These are phyloP conservation scores for Amia ocellicauda DNA, from an alignment of 2,113 vertebrate genomes.

Conservation along the genomic window DNA sequence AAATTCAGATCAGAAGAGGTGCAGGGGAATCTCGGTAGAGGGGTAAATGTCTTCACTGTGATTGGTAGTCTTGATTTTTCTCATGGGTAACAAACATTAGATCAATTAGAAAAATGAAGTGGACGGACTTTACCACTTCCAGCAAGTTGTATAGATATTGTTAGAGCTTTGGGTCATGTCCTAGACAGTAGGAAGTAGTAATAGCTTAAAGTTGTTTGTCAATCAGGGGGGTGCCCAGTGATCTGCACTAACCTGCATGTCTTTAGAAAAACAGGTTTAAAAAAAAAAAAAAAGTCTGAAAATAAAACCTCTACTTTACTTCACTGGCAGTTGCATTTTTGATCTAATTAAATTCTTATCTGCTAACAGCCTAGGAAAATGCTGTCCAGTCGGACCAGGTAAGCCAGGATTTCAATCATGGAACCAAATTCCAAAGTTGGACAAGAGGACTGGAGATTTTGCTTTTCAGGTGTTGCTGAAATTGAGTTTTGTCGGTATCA, in stretches of 20 bases:
- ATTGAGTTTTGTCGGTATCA: no score
- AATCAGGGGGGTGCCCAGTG: slow-evolving; percentile 59
- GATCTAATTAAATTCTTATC: no score
- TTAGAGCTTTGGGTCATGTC: slow-evolving; percentile 75
- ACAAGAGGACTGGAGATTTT: no score
- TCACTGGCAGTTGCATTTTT: no score
- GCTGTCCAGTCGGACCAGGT: no score
- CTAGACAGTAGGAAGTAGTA: slow-evolving; percentile 66
- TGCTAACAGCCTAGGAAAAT: no score
- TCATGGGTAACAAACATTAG: slow-evolving; percentile 12
- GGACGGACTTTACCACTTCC: slow-evolving; percentile 35
- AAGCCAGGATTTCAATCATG: no score
- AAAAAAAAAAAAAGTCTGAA: slow-evolving; percentile 60
- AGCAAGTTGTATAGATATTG: slow-evolving; percentile 66
- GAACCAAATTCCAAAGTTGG: no score
- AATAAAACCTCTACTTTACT: slow-evolving; percentile 11
- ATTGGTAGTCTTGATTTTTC: slow-evolving; percentile 64
- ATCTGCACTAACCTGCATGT: slow-evolving; percentile 61
- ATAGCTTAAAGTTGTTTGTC: no score
- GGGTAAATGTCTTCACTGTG: slow-evolving; percentile 76
- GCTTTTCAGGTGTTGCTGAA: no score
- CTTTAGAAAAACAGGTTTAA: slow-evolving; percentile 54
- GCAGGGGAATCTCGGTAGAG: slow-evolving; percentile 52
- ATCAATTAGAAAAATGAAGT: slow-evolving; percentile 76
- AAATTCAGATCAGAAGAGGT: slow-evolving; percentile 43